Percentiles rank a stretch among this genome's conserved stretches.
Conservation (phyloP, 2,888 invertebrate genomes). For the Cantharis lateralis region DNA sequence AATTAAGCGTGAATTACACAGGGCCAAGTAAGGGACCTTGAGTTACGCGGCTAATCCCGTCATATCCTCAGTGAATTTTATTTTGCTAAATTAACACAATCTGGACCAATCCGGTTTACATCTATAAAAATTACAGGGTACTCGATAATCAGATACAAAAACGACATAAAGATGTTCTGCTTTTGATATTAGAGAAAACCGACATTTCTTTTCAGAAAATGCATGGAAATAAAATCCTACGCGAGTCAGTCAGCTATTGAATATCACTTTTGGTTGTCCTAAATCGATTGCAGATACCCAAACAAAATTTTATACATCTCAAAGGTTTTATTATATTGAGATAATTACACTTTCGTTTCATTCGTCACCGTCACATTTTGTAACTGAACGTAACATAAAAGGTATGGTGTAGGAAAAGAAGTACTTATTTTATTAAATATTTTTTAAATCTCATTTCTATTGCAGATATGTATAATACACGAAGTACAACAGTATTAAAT, state of each 20-base stretch:
- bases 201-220: neutral
- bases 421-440: too few species aligned
- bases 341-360: neutral
- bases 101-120: neutral
- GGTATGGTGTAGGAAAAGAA: too few species aligned
- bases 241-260: neutral
- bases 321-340: neutral
- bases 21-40: neutral
- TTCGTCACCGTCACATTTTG: neutral
- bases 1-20: neutral
- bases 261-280: neutral
- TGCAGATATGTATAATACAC: neutral
- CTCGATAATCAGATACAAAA: neutral
- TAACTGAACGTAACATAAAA: neutral
- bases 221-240: neutral
- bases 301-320: neutral
- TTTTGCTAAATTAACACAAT: neutral
- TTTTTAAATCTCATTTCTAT: too few species aligned
- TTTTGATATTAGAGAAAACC: neutral
- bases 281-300: neutral
- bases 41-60: neutral
- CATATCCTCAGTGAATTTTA: neutral
- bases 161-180: neutral
- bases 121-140: neutral
- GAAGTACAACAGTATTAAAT: neutral